Percentiles rank a stretch among this genome's conserved stretches.
These are phyloP conservation scores for Trissolcus japonicus DNA, from an alignment of 2,888 invertebrate genomes.

Conservation along the genomic window DNA sequence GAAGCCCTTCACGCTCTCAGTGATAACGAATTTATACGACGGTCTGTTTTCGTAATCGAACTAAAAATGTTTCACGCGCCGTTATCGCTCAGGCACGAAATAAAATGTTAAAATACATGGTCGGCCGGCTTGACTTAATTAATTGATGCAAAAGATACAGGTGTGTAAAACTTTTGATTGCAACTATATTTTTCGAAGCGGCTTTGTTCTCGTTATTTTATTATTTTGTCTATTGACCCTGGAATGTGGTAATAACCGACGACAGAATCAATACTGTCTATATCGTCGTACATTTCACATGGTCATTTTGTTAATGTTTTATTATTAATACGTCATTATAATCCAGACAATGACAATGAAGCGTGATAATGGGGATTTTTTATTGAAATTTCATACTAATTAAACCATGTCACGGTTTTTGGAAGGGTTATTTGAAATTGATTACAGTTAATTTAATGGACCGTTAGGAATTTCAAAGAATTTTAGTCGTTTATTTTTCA, in stretches of 20 bases:
- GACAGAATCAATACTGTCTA: conserved; percentile 12
- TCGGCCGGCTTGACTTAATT: not conserved
- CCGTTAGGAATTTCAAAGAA: no score
- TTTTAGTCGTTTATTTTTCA: no score
- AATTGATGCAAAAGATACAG: not conserved
- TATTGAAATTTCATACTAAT: no score
- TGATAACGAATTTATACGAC: conserved; percentile 20
- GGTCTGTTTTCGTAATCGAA: conserved; percentile 13
- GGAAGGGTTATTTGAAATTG: no score
- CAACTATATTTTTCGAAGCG: not conserved
- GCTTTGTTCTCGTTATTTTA: no score
- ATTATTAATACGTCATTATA: conserved; percentile 22
- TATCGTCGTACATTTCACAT: conserved; percentile 1
- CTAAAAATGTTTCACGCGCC: conserved; percentile 16
- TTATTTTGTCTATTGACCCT: not conserved
- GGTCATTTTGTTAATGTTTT: conserved; percentile 1
- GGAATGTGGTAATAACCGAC: conserved; percentile 1
- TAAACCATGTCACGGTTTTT: no score
- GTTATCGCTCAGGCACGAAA: conserved; percentile 6
- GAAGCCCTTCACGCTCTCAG: conserved; percentile 9
- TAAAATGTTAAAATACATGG: conserved; percentile 6
- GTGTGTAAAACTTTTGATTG: not conserved
- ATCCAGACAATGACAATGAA: conserved; percentile 1
- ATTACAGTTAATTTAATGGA: no score
- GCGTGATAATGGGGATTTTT: not conserved